phyloP scores from a whole-genome alignment of 2,888 invertebrate species.

The Graphium colonna region DNA sequence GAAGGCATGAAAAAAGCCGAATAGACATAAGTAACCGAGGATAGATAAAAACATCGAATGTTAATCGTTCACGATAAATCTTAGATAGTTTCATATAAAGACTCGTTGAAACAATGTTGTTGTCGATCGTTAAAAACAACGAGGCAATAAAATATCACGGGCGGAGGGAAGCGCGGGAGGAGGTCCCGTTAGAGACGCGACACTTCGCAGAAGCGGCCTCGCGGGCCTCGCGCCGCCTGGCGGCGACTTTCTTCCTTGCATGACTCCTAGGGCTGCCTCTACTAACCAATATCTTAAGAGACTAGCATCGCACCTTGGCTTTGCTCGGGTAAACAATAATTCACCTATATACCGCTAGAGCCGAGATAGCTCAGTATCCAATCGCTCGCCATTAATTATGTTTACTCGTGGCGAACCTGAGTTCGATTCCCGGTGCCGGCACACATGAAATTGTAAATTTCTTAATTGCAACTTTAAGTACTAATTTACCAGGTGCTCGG shows the following conservation, averaged over 20 bases:
- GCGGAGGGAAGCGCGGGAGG: slow-evolving; percentile 20
- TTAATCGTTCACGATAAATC: slow-evolving; percentile 19
- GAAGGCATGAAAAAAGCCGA: no score
- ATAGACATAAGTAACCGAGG: neutral
- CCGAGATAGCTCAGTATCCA: no score
- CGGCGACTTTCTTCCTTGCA: slow-evolving; percentile 23
- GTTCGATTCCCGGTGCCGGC: no score
- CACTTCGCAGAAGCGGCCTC: slow-evolving; percentile 43
- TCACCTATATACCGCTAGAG: neutral
- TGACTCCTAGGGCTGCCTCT: slow-evolving; percentile 12
- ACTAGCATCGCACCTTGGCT: no score
- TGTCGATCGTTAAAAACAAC: slow-evolving; percentile 44
- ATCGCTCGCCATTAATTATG: no score
- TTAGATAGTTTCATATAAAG: slow-evolving; percentile 17
- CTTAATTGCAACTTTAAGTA: no score
- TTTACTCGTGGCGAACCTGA: no score
- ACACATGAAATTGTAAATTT: no score
- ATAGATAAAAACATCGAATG: slow-evolving; percentile 9
- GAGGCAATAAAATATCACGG: slow-evolving; percentile 42
- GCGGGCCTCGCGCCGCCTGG: slow-evolving; percentile 23
- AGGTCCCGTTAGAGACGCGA: slow-evolving; percentile 39
- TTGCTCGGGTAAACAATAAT: no score
- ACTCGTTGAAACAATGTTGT: slow-evolving; percentile 29
- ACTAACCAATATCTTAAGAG: neutral
- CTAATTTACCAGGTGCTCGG: no score